These are phyloP conservation scores for Pseudachorutes palmiensis DNA, from an alignment of 1,140 invertebrate species.

Conservation along the genomic window DNA sequence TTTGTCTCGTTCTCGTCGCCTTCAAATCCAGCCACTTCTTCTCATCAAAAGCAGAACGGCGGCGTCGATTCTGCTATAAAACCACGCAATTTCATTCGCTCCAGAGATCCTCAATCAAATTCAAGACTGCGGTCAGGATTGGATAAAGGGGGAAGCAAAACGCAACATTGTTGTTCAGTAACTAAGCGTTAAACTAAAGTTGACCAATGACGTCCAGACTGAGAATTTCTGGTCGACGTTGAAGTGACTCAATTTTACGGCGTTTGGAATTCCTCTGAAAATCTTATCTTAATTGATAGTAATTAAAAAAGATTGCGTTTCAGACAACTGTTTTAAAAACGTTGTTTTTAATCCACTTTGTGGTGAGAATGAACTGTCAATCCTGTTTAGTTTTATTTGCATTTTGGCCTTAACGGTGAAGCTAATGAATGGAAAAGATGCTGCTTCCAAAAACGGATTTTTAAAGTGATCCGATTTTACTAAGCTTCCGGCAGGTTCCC, in stretches of 20 bases:
- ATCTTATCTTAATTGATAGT: background rate
- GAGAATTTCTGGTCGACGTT: too few species aligned
- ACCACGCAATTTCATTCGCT: background rate
- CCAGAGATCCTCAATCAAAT: background rate
- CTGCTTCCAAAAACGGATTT: background rate
- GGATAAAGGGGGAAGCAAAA: background rate
- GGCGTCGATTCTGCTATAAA: background rate
- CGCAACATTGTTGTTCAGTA: background rate
- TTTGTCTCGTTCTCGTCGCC: background rate
- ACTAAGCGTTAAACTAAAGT: background rate
- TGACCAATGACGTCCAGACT: too few species aligned
- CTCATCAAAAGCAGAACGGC: background rate
- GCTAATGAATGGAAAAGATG: background rate
- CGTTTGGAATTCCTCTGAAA: background rate
- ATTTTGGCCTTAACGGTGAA: background rate
- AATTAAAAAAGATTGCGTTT: background rate
- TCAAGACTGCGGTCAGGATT: background rate
- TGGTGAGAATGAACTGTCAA: conserved; percentile 4
- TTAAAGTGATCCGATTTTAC: background rate
- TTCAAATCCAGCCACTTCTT: background rate
- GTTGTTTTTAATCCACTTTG: conserved; percentile 21
- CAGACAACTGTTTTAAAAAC: too few species aligned
- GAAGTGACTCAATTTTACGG: too few species aligned
- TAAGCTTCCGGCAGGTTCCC: conserved; percentile 9
- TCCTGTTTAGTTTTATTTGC: background rate